Evolutionary conservation across 2,113 vertebrate genomes (phyloP).

Genomic region (Raphicerus campestris): DNA sequence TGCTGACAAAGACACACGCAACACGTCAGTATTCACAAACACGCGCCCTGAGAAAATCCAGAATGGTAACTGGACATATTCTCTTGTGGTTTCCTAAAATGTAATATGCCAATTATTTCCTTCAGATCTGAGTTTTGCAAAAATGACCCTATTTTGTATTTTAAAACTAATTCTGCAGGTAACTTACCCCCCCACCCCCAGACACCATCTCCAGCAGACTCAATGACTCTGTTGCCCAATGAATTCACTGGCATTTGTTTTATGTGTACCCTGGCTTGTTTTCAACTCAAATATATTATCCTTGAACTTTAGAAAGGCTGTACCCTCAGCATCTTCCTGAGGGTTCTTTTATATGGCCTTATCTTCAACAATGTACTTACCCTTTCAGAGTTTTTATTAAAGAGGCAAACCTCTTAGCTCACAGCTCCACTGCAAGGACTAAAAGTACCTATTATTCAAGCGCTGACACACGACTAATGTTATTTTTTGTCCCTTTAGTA

Average conservation of each 20-base stretch:
- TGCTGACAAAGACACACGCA: slow-evolving; percentile 56
- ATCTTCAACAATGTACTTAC: background rate
- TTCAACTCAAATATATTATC: background rate
- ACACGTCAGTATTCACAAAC: background rate
- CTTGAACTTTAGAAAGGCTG: background rate
- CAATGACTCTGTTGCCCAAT: background rate
- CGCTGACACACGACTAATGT: background rate
- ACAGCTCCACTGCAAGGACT: background rate
- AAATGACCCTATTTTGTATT: background rate
- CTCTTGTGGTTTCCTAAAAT: background rate
- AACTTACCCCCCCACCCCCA: background rate
- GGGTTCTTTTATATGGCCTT: background rate
- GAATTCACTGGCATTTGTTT: background rate
- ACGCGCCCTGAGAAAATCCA: background rate
- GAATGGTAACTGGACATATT: background rate
- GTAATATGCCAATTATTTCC: background rate
- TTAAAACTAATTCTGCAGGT: background rate
- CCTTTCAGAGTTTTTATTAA: background rate
- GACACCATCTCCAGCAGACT: background rate
- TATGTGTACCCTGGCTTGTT: background rate
- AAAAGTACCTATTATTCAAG: background rate
- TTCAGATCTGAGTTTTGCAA: background rate
- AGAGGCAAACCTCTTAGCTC: background rate
- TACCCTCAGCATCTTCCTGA: background rate
- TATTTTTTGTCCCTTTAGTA: background rate